phyloP scores from a whole-genome alignment of 2,113 vertebrate species.

The Oceanites oceanicus region DNA sequence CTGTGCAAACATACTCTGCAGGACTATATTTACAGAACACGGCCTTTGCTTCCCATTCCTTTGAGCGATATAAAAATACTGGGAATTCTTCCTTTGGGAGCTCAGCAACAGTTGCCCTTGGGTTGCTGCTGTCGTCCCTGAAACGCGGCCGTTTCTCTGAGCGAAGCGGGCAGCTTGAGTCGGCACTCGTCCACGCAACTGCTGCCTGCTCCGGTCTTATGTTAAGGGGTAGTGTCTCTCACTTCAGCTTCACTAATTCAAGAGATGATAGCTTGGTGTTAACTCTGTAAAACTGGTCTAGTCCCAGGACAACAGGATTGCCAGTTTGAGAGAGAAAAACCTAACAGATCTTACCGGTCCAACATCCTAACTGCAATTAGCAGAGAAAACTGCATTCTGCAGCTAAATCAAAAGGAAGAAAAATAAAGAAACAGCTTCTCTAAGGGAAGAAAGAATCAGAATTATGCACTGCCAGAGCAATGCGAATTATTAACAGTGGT shows the following conservation, averaged over 20 bases:
- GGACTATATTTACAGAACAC: constrained; percentile 32
- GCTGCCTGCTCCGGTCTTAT: neutral
- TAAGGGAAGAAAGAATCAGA: neutral
- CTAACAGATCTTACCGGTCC: accelerated
- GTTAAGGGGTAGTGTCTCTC: neutral
- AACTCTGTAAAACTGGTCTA: neutral
- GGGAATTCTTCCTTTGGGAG: constrained; percentile 38
- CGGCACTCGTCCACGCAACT: accelerated
- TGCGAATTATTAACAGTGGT: neutral
- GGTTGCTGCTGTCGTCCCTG: neutral
- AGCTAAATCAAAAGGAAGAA: neutral
- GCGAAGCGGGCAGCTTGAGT: neutral
- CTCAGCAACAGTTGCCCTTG: constrained; percentile 30
- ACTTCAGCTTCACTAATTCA: neutral
- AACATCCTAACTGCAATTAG: neutral
- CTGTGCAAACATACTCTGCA: constrained; percentile 1
- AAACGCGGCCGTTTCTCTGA: neutral
- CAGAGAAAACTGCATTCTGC: neutral
- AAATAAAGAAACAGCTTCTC: neutral
- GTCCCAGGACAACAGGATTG: neutral
- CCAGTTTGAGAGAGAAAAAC: neutral
- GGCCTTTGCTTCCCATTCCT: constrained; percentile 55
- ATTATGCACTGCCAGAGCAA: neutral
- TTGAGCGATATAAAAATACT: neutral
- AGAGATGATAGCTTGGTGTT: neutral